Conservation (phyloP, 1,140 invertebrate species). For the Ips nitidus region DNA sequence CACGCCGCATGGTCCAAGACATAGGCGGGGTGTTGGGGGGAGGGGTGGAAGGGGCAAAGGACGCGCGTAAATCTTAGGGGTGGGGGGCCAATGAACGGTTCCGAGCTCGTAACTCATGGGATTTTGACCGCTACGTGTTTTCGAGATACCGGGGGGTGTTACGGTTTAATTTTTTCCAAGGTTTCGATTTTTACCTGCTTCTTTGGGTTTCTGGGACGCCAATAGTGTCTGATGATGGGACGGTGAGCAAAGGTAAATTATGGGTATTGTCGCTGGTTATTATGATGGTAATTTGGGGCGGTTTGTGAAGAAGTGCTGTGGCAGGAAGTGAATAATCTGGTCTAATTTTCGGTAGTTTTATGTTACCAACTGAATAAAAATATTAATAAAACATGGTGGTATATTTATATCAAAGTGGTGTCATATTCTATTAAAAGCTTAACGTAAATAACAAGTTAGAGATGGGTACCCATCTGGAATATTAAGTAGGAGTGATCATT, state of each 20-base stretch:
- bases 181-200: slow-evolving; percentile 20
- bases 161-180: slow-evolving; percentile 19
- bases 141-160: slow-evolving; percentile 20
- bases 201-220: not conserved
- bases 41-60: not conserved
- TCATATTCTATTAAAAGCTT: too few relatives aligned
- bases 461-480: too few relatives aligned
- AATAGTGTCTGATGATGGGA: slow-evolving; percentile 15
- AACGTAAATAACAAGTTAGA: too few relatives aligned
- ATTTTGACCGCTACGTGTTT: slow-evolving; percentile 27
- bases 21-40: not conserved
- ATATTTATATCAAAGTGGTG: too few relatives aligned
- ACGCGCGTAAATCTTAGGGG: slow-evolving; percentile 1
- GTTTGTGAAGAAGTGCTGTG: not conserved
- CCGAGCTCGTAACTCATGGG: slow-evolving; percentile 32
- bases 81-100: slow-evolving; percentile 26
- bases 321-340: too few relatives aligned
- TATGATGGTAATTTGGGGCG: slow-evolving; percentile 7
- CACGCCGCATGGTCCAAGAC: slow-evolving; percentile 23
- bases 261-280: slow-evolving; percentile 8
- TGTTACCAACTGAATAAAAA: too few relatives aligned
- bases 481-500: too few relatives aligned
- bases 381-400: too few relatives aligned
- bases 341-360: too few relatives aligned
- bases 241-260: slow-evolving; percentile 8